Conservation (phyloP, 2,888 invertebrate genomes). For the Caenorhabditis becei region DNA sequence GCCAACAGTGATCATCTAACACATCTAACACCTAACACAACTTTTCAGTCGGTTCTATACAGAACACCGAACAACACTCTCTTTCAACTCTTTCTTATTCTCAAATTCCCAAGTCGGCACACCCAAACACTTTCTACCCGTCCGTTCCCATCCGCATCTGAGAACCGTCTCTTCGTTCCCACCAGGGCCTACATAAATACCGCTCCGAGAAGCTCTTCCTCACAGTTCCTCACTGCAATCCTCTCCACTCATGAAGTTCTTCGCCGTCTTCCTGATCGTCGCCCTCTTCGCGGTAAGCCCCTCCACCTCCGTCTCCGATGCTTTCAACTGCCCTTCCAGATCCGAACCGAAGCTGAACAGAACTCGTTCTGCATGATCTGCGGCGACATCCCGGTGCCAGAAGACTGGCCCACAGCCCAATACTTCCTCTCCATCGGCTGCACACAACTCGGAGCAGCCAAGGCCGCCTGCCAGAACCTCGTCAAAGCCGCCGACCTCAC, state of each 20-base stretch:
- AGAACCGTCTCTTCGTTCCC: conserved; percentile 4
- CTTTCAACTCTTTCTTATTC: too few relatives aligned
- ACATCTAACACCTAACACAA: too few relatives aligned
- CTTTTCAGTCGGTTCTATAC: too few relatives aligned
- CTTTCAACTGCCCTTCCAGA: not conserved
- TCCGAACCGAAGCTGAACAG: not conserved
- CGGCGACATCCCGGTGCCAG: conserved; percentile 4
- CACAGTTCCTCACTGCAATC: not conserved
- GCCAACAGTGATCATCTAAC: too few relatives aligned
- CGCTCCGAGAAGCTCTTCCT: not conserved
- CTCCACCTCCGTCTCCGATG: not conserved
- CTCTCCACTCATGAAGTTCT: not conserved
- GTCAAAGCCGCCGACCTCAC: conserved; percentile 27
- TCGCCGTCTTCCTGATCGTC: not conserved
- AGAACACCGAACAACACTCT: too few relatives aligned
- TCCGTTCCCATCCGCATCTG: not conserved
- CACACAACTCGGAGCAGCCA: not conserved
- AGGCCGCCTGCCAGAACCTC: conserved; percentile 8
- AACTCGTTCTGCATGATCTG: conserved; percentile 13
- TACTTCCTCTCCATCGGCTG: conserved; percentile 2
- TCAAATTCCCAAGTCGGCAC: not conserved
- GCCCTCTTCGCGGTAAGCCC: not conserved
- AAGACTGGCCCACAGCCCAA: conserved; percentile 9
- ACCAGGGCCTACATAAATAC: not conserved
- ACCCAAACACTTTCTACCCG: not conserved